phyloP scores from a whole-genome alignment of 2,113 vertebrate genomes.

The Asarcornis scutulata region DNA sequence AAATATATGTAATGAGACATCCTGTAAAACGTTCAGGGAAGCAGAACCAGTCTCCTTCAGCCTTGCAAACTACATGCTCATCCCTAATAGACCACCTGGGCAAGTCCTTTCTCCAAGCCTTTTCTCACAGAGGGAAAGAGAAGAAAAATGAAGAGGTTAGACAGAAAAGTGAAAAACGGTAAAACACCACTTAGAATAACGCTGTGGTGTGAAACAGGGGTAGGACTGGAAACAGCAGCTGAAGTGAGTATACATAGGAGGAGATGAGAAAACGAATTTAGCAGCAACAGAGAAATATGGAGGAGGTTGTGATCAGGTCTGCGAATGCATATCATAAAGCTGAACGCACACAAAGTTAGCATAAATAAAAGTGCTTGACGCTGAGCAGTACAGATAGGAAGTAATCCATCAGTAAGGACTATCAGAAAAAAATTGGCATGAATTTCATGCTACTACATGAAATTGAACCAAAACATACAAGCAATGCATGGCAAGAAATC shows the following conservation, averaged over 20 bases:
- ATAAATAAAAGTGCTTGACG: background rate
- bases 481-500: constrained; percentile 39
- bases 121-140: background rate
- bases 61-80: background rate
- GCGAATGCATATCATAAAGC: fast-evolving
- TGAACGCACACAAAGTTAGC: background rate
- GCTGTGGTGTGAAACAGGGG: background rate
- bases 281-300: background rate
- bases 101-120: background rate
- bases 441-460: constrained; percentile 33
- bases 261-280: background rate
- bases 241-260: background rate
- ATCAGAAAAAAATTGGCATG: constrained; percentile 30
- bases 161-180: background rate
- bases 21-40: constrained; percentile 28
- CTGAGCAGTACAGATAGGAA: constrained; percentile 25
- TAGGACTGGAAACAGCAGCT: background rate
- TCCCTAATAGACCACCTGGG: background rate
- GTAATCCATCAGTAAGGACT: constrained; percentile 47
- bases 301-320: background rate
- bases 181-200: background rate
- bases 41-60: constrained; percentile 9
- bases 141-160: background rate
- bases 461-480: constrained; percentile 47
- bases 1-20: constrained; percentile 44